Percentiles rank a stretch among this genome's conserved stretches.
Evolutionary conservation across 2,888 invertebrate genomes (phyloP).

Genomic region (Itoplectis maculator): DNA sequence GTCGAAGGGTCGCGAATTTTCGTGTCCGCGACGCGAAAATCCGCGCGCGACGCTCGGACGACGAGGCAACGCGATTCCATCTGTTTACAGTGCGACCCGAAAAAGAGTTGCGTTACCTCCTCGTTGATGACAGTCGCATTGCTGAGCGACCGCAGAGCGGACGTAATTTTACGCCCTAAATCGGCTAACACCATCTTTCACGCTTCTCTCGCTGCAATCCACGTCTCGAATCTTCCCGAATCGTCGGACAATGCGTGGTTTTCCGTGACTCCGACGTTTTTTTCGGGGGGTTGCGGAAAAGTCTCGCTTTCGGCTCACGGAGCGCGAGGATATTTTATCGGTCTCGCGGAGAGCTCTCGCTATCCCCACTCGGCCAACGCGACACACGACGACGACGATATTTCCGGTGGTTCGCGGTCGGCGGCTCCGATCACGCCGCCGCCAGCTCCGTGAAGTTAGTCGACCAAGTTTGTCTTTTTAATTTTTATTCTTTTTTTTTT

Average conservation of each 20-base stretch:
- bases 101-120: slow-evolving; percentile 89
- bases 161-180: slow-evolving; percentile 99
- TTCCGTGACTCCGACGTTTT: background rate
- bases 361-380: slow-evolving; percentile 67
- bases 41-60: slow-evolving; percentile 15
- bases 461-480: no score
- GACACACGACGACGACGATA: slow-evolving; percentile 62
- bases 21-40: slow-evolving; percentile 19
- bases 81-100: slow-evolving; percentile 74
- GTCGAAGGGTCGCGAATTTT: slow-evolving; percentile 36
- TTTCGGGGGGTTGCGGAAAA: slow-evolving; percentile 4
- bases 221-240: slow-evolving; percentile 20
- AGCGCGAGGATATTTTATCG: slow-evolving; percentile 40
- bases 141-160: slow-evolving; percentile 98
- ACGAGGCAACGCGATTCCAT: slow-evolving; percentile 71
- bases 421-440: slow-evolving; percentile 3
- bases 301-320: background rate
- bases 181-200: slow-evolving; percentile 99
- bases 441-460: no score
- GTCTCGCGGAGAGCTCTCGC: background rate
- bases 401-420: slow-evolving; percentile 64
- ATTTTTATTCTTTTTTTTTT: no score
- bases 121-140: slow-evolving; percentile 99
- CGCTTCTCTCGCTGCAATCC: slow-evolving; percentile 17
- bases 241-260: background rate